Conservation (phyloP, 92 coral and sea anemone genomes). For the Actinernus sp. region DNA sequence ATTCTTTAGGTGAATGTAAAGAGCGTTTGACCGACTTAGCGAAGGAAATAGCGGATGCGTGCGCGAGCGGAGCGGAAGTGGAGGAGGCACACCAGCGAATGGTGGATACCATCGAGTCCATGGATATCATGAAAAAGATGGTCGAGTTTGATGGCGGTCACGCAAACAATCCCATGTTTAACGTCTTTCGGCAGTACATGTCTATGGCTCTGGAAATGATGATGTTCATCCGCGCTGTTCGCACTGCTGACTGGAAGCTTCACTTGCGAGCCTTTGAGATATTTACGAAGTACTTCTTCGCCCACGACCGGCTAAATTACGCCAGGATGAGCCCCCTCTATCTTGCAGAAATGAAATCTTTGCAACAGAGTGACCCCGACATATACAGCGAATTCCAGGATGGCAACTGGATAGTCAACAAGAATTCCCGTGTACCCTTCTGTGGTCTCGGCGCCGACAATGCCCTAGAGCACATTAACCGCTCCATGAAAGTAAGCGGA, state of each 20-base stretch:
- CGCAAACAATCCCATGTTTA: slow-evolving; percentile 21
- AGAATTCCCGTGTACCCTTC: slow-evolving; percentile 35
- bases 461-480: slow-evolving; percentile 46
- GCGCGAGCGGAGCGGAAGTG: slow-evolving; percentile 22
- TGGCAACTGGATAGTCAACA: slow-evolving; percentile 67
- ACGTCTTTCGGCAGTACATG: slow-evolving; percentile 26
- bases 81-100: slow-evolving; percentile 10
- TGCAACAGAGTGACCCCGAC: slow-evolving; percentile 30
- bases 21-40: too few species aligned
- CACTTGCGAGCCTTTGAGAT: slow-evolving; percentile 23
- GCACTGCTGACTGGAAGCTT: slow-evolving; percentile 43
- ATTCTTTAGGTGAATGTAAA: too few species aligned
- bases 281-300: slow-evolving; percentile 24
- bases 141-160: slow-evolving; percentile 21
- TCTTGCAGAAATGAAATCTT: slow-evolving; percentile 19
- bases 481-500: slow-evolving; percentile 57
- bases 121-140: slow-evolving; percentile 44
- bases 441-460: slow-evolving; percentile 42
- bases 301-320: slow-evolving; percentile 11
- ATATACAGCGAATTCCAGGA: slow-evolving; percentile 35
- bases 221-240: slow-evolving; percentile 42
- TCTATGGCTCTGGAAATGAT: slow-evolving; percentile 38
- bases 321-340: slow-evolving; percentile 31
- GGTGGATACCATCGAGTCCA: slow-evolving; percentile 23
- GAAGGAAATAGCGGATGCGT: slow-evolving; percentile 38